Conservation (phyloP, 2,113 vertebrate genomes). For the Chaenocephalus aceratus region DNA sequence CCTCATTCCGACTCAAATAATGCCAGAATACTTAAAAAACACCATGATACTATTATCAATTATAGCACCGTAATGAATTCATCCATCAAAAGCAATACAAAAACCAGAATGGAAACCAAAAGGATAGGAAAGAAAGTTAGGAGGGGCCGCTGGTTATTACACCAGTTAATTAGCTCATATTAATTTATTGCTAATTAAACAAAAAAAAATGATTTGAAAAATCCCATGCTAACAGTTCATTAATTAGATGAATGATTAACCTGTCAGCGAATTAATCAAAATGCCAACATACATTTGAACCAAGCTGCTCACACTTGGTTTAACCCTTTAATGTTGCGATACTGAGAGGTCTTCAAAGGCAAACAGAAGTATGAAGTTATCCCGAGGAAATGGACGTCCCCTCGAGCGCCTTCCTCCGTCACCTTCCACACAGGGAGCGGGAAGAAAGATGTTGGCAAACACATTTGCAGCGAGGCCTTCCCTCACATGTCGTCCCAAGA, state of each 20-base stretch:
- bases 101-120: slow-evolving; percentile 43
- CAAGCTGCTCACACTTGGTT: slow-evolving; percentile 37
- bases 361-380: slow-evolving; percentile 21
- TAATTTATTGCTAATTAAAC: slow-evolving; percentile 77
- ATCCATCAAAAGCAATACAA: slow-evolving; percentile 53
- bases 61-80: slow-evolving; percentile 42
- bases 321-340: slow-evolving; percentile 28
- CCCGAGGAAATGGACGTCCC: slow-evolving; percentile 19
- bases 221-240: slow-evolving; percentile 58
- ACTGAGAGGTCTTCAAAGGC: background rate
- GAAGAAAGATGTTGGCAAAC: slow-evolving; percentile 20
- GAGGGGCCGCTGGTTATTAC: slow-evolving; percentile 62
- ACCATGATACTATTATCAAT: slow-evolving; percentile 49
- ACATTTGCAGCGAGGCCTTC: slow-evolving; percentile 22
- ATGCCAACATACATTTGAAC: slow-evolving; percentile 39
- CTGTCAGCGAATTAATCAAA: slow-evolving; percentile 72
- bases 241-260: slow-evolving; percentile 79
- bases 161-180: slow-evolving; percentile 74
- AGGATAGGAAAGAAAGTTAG: slow-evolving; percentile 39
- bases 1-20: slow-evolving; percentile 3
- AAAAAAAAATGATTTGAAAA: slow-evolving; percentile 50
- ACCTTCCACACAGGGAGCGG: slow-evolving; percentile 21
- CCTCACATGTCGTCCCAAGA: slow-evolving; percentile 26
- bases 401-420: slow-evolving; percentile 1
- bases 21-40: slow-evolving; percentile 9